A percentile compares a stretch with the other conserved stretches of the same genome.
These are phyloP conservation scores for Chrysolina americana DNA, from an alignment of 2,888 invertebrate genomes.

Conservation along the genomic window DNA sequence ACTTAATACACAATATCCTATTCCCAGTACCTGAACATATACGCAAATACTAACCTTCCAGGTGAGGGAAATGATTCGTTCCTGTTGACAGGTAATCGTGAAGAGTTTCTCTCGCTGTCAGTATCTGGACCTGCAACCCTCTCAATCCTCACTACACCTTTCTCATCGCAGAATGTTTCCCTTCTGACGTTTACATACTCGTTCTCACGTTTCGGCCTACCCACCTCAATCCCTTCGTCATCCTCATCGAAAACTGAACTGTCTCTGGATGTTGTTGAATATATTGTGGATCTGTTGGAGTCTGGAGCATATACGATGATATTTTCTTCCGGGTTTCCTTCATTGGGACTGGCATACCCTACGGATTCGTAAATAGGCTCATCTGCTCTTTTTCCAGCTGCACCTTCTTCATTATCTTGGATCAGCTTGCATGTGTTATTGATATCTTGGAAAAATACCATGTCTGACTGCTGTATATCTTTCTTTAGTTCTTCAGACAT, in stretches of 20 bases:
- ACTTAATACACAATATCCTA: no score
- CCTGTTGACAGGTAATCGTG: slow-evolving; percentile 27
- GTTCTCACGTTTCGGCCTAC: slow-evolving; percentile 33
- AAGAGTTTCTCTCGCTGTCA: background rate
- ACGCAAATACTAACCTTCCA: no score
- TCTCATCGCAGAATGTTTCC: slow-evolving; percentile 54
- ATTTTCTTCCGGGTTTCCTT: slow-evolving; percentile 12
- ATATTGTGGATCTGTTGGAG: slow-evolving; percentile 54
- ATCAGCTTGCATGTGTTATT: slow-evolving; percentile 36
- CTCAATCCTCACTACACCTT: slow-evolving; percentile 57
- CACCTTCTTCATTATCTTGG: slow-evolving; percentile 2
- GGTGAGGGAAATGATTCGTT: slow-evolving; percentile 28
- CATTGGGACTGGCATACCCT: background rate
- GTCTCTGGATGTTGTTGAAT: slow-evolving; percentile 53
- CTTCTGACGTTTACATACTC: slow-evolving; percentile 46
- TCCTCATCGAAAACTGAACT: slow-evolving; percentile 43
- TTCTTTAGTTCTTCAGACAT: slow-evolving; percentile 30
- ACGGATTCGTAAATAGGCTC: background rate
- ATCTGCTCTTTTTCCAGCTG: background rate
- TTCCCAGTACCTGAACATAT: no score
- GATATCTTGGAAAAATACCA: slow-evolving; percentile 44
- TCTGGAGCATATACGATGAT: slow-evolving; percentile 35
- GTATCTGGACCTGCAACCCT: slow-evolving; percentile 42
- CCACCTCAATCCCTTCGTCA: slow-evolving; percentile 44
- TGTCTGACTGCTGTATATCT: slow-evolving; percentile 41